Base-by-base conservation (phyloP, 2,797 vertebrate species). In the Alfaro cultratus region DNA sequence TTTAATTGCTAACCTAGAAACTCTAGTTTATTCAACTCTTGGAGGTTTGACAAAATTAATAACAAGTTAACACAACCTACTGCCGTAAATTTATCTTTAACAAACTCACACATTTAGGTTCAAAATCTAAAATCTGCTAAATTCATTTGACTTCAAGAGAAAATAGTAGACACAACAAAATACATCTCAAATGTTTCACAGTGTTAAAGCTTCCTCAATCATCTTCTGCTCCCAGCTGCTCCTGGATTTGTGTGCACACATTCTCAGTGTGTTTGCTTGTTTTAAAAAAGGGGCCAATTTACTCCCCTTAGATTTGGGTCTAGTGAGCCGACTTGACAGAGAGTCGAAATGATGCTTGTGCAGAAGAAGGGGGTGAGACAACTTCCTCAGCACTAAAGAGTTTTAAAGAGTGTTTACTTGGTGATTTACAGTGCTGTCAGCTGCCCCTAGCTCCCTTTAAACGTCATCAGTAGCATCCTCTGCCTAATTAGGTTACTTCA, bases 401-500 rank as follows among this genome's bases (percentile, higher is more conserved):
- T 70, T 45, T 86, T 93, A 86, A 93, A 91, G 85, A 90, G 83
- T 71, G 0, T 94, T 93, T 93, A 86, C 85, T 86, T 84, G 86
- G 91, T 87, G 89, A 93, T 86, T 91, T 88, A 90, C 88, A 55
- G 77, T 87, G 85, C 80, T 87, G 87, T 88, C 92, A 80, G 74
- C 76, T 49, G 89, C 92, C 93, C 87, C 82, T 43, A 90, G 91
- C 87, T 90, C 60, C 78, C 79, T 84, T 80, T 86, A 79, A 90
- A 88, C 86, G 76, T 83, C 83, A 72, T 86, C 84, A n/a, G 86
- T 71, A 67, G 81, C 74, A 43, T 85, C 83, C 79, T 82, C 86
- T 85, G 78, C 79, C 76, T 95, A 96, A 96, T 94, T 86, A 94
- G 94, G 90, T 93, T 94, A 90, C 85, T 92, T 94, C 88, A 91